phyloP scores from a whole-genome alignment of 35 echinoderm and acorn worm species.

The Anneissia japonica region DNA sequence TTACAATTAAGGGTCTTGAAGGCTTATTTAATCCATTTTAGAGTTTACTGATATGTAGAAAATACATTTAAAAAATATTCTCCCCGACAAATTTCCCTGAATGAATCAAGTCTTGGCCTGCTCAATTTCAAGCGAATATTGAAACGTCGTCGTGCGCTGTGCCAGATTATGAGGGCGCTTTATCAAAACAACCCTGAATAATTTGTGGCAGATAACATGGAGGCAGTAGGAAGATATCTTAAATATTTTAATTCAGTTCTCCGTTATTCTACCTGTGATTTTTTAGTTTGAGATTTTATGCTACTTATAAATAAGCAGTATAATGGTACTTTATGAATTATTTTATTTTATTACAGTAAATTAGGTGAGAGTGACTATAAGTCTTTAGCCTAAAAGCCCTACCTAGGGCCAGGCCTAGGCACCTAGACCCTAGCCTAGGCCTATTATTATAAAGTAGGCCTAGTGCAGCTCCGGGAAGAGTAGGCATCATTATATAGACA shows the following conservation, averaged over 20 bases:
- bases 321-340: neutral
- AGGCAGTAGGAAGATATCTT: neutral
- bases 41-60: no score
- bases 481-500: no score
- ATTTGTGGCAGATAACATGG: neutral
- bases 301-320: neutral
- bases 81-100: no score
- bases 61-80: no score
- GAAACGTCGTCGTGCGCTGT: no score
- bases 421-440: no score
- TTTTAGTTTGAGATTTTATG: neutral
- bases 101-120: no score
- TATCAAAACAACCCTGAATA: neutral
- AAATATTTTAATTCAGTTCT: neutral
- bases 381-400: neutral
- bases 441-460: no score
- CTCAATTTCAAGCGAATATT: no score
- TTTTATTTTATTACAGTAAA: neutral
- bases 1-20: no score
- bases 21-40: no score
- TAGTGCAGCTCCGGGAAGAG: no score
- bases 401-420: neutral
- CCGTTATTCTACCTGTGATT: neutral
- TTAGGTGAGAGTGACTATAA: neutral
- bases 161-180: neutral